Percentiles rank a stretch among this genome's conserved stretches.
Evolutionary conservation across 92 coral and sea anemone genomes (phyloP).

Genomic region (Palythoa grandis): DNA sequence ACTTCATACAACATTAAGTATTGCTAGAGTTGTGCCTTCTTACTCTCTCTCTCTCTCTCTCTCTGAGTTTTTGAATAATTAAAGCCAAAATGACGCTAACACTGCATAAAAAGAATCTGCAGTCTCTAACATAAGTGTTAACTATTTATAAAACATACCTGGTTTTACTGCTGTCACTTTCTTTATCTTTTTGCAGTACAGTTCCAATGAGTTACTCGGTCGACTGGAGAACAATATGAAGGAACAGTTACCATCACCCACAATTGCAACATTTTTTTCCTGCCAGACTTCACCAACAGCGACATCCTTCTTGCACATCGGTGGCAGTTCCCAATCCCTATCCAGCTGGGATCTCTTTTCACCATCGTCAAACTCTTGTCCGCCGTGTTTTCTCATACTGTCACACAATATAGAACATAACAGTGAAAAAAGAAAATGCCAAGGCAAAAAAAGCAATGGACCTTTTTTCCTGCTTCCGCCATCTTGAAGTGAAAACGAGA

Average conservation of each 20-base stretch:
- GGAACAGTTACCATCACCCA: slow-evolving; percentile 83
- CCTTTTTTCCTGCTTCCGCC: background rate
- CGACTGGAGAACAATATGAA: slow-evolving; percentile 72
- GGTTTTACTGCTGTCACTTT: slow-evolving; percentile 65
- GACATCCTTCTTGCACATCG: slow-evolving; percentile 56
- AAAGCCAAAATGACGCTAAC: too few species aligned
- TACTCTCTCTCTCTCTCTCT: too few species aligned
- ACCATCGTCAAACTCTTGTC: slow-evolving; percentile 45
- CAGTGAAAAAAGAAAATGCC: too few species aligned
- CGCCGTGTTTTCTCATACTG: slow-evolving; percentile 18
- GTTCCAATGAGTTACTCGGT: slow-evolving; percentile 60
- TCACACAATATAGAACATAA: background rate
- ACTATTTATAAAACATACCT: slow-evolving; percentile 40
- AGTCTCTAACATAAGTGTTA: too few species aligned
- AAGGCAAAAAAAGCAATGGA: too few species aligned
- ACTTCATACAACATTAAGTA: too few species aligned
- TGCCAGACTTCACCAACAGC: slow-evolving; percentile 94
- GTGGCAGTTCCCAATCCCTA: slow-evolving; percentile 48
- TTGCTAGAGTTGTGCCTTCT: too few species aligned
- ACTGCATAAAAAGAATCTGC: too few species aligned
- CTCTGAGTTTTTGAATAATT: too few species aligned
- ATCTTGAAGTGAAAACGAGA: too few species aligned
- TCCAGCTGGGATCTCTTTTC: slow-evolving; percentile 26
- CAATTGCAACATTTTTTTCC: slow-evolving; percentile 83
- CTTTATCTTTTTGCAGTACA: slow-evolving; percentile 66